These are phyloP conservation scores for Thaumatotibia leucotreta DNA, from an alignment of 1,140 invertebrate genomes.

Conservation along the genomic window DNA sequence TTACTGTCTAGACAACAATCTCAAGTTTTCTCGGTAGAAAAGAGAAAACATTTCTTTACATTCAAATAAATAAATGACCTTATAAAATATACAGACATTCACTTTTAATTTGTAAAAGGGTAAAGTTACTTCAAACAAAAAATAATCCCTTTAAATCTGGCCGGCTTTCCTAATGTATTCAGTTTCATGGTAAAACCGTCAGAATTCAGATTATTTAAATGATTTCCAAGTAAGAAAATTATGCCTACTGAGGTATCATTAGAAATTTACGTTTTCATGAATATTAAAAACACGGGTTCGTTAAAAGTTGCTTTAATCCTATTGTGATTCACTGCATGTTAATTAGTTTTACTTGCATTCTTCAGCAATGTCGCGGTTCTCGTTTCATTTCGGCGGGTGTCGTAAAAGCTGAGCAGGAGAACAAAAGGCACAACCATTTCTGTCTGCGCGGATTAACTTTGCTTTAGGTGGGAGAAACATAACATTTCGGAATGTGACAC, in stretches of 20 bases:
- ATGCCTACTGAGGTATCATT: constrained; percentile 25
- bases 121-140: background rate
- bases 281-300: constrained; percentile 37
- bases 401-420: constrained; percentile 6
- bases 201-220: constrained; percentile 26
- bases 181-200: constrained; percentile 15
- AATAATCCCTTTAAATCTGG: background rate
- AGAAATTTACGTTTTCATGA: constrained; percentile 34
- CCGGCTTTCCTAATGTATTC: background rate
- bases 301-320: constrained; percentile 41
- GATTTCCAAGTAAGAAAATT: constrained; percentile 22
- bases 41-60: no score
- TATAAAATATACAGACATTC: background rate
- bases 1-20: no score
- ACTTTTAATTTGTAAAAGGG: background rate
- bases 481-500: constrained; percentile 45
- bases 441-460: constrained; percentile 38
- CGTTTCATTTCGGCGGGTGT: constrained; percentile 1
- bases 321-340: constrained; percentile 29
- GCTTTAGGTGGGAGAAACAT: constrained; percentile 29
- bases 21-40: no score
- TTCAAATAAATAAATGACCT: background rate
- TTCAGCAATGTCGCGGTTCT: background rate
- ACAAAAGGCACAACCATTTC: constrained; percentile 19
- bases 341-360: constrained; percentile 34